Evolutionary conservation across 2,888 invertebrate genomes (phyloP).

Genomic region (Agrotis puta): DNA sequence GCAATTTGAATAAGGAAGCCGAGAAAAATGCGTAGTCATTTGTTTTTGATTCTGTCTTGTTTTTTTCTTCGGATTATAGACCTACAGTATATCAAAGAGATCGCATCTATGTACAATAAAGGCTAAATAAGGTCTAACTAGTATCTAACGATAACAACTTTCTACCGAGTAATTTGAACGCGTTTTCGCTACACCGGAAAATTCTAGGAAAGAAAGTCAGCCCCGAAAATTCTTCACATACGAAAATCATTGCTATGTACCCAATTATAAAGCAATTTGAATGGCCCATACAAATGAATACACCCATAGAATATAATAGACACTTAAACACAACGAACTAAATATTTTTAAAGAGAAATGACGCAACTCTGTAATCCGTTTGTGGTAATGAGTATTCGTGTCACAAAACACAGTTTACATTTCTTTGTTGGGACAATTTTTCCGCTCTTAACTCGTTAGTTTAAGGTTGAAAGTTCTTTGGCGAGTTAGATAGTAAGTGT

Average conservation of each 20-base stretch:
- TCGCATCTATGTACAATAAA: background rate
- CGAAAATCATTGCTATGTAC: slow-evolving; percentile 53
- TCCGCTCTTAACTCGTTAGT: background rate
- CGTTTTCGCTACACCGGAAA: slow-evolving; percentile 15
- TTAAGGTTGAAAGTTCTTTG: slow-evolving; percentile 61
- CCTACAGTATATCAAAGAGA: background rate
- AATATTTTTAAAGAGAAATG: slow-evolving; percentile 70
- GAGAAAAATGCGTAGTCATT: background rate
- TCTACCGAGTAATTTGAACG: background rate
- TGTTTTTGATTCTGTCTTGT: background rate
- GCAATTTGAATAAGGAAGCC: slow-evolving; percentile 16
- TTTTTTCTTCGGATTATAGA: background rate
- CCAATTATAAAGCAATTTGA: slow-evolving; percentile 55
- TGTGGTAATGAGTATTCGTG: slow-evolving; percentile 72
- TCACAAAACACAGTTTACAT: slow-evolving; percentile 65
- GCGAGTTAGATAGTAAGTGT: slow-evolving; percentile 54
- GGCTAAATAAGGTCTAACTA: background rate
- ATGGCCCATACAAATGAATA: slow-evolving; percentile 69
- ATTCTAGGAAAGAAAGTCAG: slow-evolving; percentile 44
- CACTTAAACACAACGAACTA: slow-evolving; percentile 48
- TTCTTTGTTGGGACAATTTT: slow-evolving; percentile 23
- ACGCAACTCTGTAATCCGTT: slow-evolving; percentile 73
- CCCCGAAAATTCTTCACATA: slow-evolving; percentile 17
- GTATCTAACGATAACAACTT: background rate
- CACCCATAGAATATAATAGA: slow-evolving; percentile 63